Evolutionary conservation across 2,888 invertebrate genomes (phyloP).

Genomic region (Cheilosia scutellata): DNA sequence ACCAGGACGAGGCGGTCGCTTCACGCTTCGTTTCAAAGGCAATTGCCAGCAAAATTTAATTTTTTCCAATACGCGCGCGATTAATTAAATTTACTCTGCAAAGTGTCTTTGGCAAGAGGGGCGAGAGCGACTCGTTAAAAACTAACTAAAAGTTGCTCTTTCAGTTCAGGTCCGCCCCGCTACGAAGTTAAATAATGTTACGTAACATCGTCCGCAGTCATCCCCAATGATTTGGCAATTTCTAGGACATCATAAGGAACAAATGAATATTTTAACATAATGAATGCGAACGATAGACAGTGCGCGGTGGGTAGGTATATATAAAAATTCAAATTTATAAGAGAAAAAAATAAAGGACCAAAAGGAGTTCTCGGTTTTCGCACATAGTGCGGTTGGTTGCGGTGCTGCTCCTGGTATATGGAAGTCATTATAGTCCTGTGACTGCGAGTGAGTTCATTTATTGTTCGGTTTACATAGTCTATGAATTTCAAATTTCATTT

Average conservation of each 20-base stretch:
- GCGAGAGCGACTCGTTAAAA: neutral
- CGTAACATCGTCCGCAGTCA: slow-evolving; percentile 27
- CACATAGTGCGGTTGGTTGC: neutral
- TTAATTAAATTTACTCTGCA: slow-evolving; percentile 66
- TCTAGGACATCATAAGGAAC: slow-evolving; percentile 72
- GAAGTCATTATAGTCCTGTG: slow-evolving; percentile 46
- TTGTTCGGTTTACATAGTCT: slow-evolving; percentile 62
- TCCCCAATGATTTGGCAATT: slow-evolving; percentile 69
- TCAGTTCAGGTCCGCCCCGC: no score
- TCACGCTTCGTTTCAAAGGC: slow-evolving; percentile 35
- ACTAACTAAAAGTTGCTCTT: slow-evolving; percentile 41
- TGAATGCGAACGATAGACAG: slow-evolving; percentile 57
- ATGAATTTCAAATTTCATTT: slow-evolving; percentile 73
- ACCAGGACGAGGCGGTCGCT: slow-evolving; percentile 4
- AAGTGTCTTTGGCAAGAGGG: neutral
- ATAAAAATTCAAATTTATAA: slow-evolving; percentile 67
- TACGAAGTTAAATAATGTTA: slow-evolving; percentile 9
- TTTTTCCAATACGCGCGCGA: slow-evolving; percentile 56
- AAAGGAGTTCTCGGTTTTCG: slow-evolving; percentile 12
- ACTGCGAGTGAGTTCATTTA: slow-evolving; percentile 68
- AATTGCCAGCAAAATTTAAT: slow-evolving; percentile 48
- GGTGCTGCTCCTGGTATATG: neutral
- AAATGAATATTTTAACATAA: slow-evolving; percentile 75
- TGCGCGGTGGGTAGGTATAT: slow-evolving; percentile 23
- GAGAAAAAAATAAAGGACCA: slow-evolving; percentile 8